Base-by-base conservation (phyloP, 2,113 vertebrate genomes). In the Takifugu bimaculatus region DNA sequence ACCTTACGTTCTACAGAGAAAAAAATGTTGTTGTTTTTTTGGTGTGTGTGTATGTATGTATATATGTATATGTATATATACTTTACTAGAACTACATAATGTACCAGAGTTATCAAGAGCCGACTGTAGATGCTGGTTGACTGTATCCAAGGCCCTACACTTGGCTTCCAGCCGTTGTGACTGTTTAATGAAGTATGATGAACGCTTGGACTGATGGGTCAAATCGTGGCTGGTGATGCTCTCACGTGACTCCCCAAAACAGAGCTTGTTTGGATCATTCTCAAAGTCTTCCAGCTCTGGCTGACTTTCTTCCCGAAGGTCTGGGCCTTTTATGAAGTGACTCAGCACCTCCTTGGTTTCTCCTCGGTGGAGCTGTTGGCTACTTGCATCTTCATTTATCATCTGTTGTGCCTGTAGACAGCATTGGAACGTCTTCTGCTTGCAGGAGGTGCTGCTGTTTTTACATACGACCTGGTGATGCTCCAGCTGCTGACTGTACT, bases 231-330 rank as follows among this genome's bases (percentile, higher is more conserved):
- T 49, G 28, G 77, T 60, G 58, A 75, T 76, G 57, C 65, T 70
- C 60, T 50, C 68, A 13, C 50, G 28, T 35, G 78, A 66, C 35
- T 70, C n/a, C n/a, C n/a, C 73, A 66, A 62, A 74, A 60, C 57
- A 72, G 14, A 44, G 47, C 56, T 55, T 58, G 32, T 78, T 79
- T 26, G 71, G 75, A 61, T 42, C 56, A 45, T 83, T 95, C 72
- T 95, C 93, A 26, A 94, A 86, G 68, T 92, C 93, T 54, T 96
- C 93, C 2, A 85, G 51, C 35, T 93, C 74, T 74, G 90, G 77
- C 70, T 92, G 79, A 88, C 93, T 79, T 91, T 92, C 93, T 71
- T 95, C 93, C 63, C 90, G 91, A 72, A 45, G 44, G 47, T 66
- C 53, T 64, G 70, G 26, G 57, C 45, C 57, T 10, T 5, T 50